phyloP scores from a whole-genome alignment of 2,888 invertebrate species.

The Pristionchus japonicus region DNA sequence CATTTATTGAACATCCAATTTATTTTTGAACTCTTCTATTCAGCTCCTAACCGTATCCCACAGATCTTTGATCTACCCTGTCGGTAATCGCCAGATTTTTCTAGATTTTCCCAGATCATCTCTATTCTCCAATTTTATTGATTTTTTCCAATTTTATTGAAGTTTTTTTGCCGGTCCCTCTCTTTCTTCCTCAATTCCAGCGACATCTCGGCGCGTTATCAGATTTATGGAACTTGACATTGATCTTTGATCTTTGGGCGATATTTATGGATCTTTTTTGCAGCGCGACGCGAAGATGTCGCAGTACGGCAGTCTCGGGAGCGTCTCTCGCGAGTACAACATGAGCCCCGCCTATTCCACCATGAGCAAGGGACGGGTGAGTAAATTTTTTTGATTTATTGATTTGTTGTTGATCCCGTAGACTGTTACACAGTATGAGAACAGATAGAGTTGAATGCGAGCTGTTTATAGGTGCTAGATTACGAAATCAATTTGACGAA shows the following conservation, averaged over 20 bases:
- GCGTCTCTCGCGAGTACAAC: slow-evolving; percentile 51
- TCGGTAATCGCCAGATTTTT: no score
- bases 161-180: no score
- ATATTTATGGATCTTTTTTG: neutral
- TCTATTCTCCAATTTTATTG: neutral
- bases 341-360: slow-evolving; percentile 44
- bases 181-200: neutral
- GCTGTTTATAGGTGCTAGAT: neutral
- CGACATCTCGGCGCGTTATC: neutral
- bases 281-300: slow-evolving; percentile 44
- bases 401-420: no score
- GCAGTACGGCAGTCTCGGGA: slow-evolving; percentile 68
- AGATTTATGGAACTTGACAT: no score
- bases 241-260: slow-evolving; percentile 6
- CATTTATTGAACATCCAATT: no score
- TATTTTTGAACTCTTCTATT: no score
- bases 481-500: no score
- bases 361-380: slow-evolving; percentile 35
- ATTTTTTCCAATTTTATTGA: no score
- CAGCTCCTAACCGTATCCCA: neutral
- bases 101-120: neutral
- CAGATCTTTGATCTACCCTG: neutral
- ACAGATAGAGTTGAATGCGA: neutral
- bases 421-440: no score
- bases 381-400: neutral